Evolutionary conservation across 2,113 vertebrate genomes (phyloP).

Genomic region (Pleuronectes platessa): DNA sequence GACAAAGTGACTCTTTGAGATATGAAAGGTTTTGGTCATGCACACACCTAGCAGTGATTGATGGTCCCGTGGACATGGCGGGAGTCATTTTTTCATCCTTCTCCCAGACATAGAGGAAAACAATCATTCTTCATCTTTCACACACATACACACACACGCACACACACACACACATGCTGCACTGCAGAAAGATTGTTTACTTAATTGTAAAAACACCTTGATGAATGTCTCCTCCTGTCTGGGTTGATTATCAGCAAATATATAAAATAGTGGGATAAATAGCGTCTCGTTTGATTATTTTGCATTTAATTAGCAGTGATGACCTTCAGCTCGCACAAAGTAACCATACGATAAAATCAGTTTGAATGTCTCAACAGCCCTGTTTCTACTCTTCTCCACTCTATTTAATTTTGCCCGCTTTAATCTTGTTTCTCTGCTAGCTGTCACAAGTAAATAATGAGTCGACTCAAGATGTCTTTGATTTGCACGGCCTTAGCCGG

Average conservation of each 20-base stretch:
- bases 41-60: constrained; percentile 34
- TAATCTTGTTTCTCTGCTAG: constrained; percentile 71
- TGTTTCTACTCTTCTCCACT: constrained; percentile 25
- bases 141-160: neutral
- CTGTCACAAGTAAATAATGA: constrained; percentile 77
- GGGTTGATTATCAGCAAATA: constrained; percentile 19
- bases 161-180: neutral
- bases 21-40: constrained; percentile 51
- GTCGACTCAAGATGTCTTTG: constrained; percentile 71
- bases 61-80: constrained; percentile 22
- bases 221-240: constrained; percentile 16
- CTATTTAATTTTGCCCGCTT: constrained; percentile 61
- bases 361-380: constrained; percentile 28
- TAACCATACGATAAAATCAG: constrained; percentile 56
- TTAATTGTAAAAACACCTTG: constrained; percentile 9
- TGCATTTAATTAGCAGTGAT: constrained; percentile 57
- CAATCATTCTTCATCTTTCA: neutral
- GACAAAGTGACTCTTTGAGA: constrained; percentile 62
- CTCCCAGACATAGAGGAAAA: constrained; percentile 22
- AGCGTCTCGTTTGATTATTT: neutral
- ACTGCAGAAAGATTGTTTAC: neutral
- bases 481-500: constrained; percentile 60
- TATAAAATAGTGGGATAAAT: constrained; percentile 15
- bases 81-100: constrained; percentile 30
- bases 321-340: constrained; percentile 62